A percentile compares a stretch with the other conserved stretches of the same genome.
Conservation (phyloP, 2,888 invertebrate species). For the Nomada flava region DNA sequence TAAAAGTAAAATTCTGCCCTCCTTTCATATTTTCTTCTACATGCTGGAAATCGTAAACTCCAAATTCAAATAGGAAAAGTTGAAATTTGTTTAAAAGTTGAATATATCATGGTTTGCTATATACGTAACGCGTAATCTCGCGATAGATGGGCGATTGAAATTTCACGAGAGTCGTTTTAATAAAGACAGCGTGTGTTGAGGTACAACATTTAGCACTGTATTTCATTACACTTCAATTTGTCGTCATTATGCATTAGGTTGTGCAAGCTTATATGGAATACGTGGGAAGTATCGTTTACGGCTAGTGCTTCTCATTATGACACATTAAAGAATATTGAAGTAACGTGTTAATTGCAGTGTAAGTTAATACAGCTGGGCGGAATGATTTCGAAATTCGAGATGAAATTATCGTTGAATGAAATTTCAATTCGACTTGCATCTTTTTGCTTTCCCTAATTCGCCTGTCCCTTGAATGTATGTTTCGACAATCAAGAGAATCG, state of each 20-base stretch:
- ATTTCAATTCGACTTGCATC: not conserved
- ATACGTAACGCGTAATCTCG: too few species aligned
- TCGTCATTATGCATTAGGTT: not conserved
- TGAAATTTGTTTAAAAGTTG: not conserved
- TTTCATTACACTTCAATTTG: constrained; percentile 14
- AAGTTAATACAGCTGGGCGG: not conserved
- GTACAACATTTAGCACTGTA: not conserved
- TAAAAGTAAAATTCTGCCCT: not conserved
- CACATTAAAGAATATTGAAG: not conserved
- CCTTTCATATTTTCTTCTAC: not conserved
- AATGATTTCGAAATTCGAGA: not conserved
- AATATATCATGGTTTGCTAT: not conserved
- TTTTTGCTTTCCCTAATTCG: not conserved
- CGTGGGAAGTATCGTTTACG: constrained; percentile 13
- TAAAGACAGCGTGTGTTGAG: not conserved
- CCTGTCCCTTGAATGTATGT: not conserved
- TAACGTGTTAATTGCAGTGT: not conserved
- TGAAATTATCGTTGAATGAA: not conserved
- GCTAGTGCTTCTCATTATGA: not conserved
- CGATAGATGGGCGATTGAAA: not conserved
- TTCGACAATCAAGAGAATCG: not conserved
- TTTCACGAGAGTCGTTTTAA: constrained; percentile 3
- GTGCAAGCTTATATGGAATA: constrained; percentile 11
- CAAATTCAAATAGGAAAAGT: not conserved
- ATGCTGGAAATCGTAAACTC: not conserved